phyloP scores from a whole-genome alignment of 2,113 vertebrate genomes.

The Lophochroa leadbeateri region DNA sequence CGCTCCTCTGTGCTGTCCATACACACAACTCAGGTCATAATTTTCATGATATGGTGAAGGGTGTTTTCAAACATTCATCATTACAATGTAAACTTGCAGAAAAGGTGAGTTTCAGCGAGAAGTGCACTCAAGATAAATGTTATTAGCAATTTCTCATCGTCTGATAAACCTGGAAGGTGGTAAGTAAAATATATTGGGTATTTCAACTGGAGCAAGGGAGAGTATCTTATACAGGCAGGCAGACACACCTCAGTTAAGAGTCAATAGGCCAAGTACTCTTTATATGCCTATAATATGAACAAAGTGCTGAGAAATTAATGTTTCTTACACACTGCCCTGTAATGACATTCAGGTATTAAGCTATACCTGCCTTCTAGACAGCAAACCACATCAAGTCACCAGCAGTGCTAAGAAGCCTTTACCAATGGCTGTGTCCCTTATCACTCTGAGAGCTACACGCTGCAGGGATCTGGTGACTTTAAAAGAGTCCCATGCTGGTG shows the following conservation, averaged over 20 bases:
- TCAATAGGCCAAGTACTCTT: neutral
- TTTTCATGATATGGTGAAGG: neutral
- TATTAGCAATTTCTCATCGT: neutral
- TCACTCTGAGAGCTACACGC: neutral
- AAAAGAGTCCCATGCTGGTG: neutral
- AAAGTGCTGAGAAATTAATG: neutral
- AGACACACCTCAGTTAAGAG: neutral
- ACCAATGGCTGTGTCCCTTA: neutral
- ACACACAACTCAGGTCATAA: neutral
- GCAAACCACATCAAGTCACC: neutral
- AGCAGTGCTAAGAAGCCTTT: neutral
- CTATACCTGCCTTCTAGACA: slow-evolving; percentile 29
- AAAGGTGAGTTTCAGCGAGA: neutral
- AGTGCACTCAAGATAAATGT: neutral
- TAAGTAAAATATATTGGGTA: neutral
- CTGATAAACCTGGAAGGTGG: neutral
- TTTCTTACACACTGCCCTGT: slow-evolving; percentile 9
- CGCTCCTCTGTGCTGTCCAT: neutral
- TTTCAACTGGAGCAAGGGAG: neutral
- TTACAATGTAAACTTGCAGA: neutral
- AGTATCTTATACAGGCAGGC: neutral
- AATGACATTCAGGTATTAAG: neutral
- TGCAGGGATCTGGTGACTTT: neutral
- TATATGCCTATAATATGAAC: neutral
- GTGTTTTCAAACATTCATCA: neutral